Evolutionary conservation across 2,888 invertebrate species (phyloP).

Genomic region (Hirtodrosophila alboralis): DNA sequence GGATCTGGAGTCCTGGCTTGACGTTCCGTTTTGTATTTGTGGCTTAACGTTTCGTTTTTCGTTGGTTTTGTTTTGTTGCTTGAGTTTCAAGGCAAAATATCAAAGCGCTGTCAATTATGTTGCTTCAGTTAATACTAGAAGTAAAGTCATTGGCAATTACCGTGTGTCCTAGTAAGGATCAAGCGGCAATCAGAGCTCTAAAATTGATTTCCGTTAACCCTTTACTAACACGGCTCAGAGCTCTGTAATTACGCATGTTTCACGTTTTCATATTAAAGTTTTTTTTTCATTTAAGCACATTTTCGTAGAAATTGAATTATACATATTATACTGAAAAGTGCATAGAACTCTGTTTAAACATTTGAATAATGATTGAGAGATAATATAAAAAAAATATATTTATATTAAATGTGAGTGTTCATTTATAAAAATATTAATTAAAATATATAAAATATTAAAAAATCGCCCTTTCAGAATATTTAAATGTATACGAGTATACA

Average conservation of each 20-base stretch:
- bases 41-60: constrained; percentile 24
- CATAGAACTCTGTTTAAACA: no score
- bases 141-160: constrained; percentile 29
- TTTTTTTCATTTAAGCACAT: no score
- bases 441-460: no score
- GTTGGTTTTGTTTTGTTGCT: constrained; percentile 4
- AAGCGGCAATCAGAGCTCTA: not conserved
- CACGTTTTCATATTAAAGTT: no score
- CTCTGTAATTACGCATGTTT: not conserved
- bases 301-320: no score
- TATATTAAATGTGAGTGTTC: no score
- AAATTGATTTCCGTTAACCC: constrained; percentile 1
- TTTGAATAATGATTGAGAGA: no score
- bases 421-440: no score
- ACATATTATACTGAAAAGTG: no score
- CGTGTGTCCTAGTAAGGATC: not conserved
- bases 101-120: constrained; percentile 45
- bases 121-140: constrained; percentile 13
- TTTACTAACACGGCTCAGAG: not conserved
- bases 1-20: constrained; percentile 2
- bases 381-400: no score
- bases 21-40: constrained; percentile 12
- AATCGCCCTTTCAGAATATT: no score
- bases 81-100: constrained; percentile 3
- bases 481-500: no score